Base-by-base conservation (phyloP, 2,888 invertebrate genomes). In the Eupithecia subumbrata region DNA sequence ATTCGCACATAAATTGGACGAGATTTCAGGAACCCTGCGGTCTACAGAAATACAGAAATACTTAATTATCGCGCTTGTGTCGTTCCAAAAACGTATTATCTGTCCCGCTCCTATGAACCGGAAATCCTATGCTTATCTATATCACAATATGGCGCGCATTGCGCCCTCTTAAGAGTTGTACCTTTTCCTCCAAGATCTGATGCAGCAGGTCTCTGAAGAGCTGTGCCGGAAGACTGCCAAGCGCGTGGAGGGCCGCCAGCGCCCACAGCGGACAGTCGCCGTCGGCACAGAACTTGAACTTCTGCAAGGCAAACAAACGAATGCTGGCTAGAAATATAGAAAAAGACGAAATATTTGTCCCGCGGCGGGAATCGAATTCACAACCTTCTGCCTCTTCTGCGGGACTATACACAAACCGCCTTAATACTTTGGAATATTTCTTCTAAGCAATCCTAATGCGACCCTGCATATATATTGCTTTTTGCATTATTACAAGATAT, bases 201-300 rank as follows among this genome's bases (percentile, higher is more conserved):
- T 87, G 88, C 78, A 95, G 82, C 56, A 94, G 80, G 0, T 81
- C 84, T 71, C 89, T 86, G 88, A 94, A 93, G 73, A 91, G 84
- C 5, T 88, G 82, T 0, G 91, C 88, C 0, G 94, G 94, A 0
- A 94, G 85, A 43, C 89, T 89, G 83, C 91, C 87, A 16, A 93
- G 83, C 0, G 94, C 94, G 80, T 94, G 90, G 1, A 94, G 86
- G 0, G 88, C 93, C 0, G 94, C 93, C 74, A 94, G 77, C 16
- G 93, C 94, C 95, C 94, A 94, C 63, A 93, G 83, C 0, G 95
- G 94, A 74, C 94, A 94, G 81, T 95, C 95, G 0, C 92, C 92
- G 18, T 93, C 94, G 0, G 90, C 91, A 76, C 94, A 94, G 82
- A 95, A 94, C 84, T 93, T 93, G 85, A 95, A 94, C 81, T 93